Base-by-base conservation (phyloP, 2,888 invertebrate species). In the Limnephilus rhombicus region DNA sequence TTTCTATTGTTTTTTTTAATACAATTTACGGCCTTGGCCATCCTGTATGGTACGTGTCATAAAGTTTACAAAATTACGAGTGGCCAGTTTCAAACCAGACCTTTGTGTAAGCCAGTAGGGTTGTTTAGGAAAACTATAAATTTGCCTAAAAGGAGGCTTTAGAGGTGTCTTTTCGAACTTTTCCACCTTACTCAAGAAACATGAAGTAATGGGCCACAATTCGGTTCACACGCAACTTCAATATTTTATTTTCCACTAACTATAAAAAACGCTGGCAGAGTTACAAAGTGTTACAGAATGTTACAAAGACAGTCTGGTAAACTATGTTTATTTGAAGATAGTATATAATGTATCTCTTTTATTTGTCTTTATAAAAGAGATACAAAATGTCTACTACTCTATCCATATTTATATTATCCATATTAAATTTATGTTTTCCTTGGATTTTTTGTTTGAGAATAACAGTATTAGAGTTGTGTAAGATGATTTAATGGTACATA, bases 91-190 rank as follows among this genome's bases (percentile, higher is more conserved):
- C 9, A 68, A 68, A 24, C 68, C 68, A n/a, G 68, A 68, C 68
- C 68, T 68, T 68, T 68, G 24, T 68, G 1, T n/a, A 68, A 68
- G 68, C 68, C 68, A 68, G 68, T 68, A 24, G 68, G 68, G 9
- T 68, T 68, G 68, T 68, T 24, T 68, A 68, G 68, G 9, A 68
- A 68, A 68, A n/a, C 68, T 68, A 68, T 68, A 68, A 68, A 86
- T 86, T 86, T 18, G 13, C 45, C 45, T 49, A 86, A 82, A 82
- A 82, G 49, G n/a, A 45, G 41, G 45, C 86, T 45, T 45, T 86
- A 29, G 45, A 49, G n/a, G n/a, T 68, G 9, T 68, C 7, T 68
- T 24, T 24, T n/a, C 9, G 9, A n/a, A 68, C 68, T 68, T 68
- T 68, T 24, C 7, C 24, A 24, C 68, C 68, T 68, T n/a, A n/a